Evolutionary conservation across 2,888 invertebrate species (phyloP).

Genomic region (Eupithecia centaureata): DNA sequence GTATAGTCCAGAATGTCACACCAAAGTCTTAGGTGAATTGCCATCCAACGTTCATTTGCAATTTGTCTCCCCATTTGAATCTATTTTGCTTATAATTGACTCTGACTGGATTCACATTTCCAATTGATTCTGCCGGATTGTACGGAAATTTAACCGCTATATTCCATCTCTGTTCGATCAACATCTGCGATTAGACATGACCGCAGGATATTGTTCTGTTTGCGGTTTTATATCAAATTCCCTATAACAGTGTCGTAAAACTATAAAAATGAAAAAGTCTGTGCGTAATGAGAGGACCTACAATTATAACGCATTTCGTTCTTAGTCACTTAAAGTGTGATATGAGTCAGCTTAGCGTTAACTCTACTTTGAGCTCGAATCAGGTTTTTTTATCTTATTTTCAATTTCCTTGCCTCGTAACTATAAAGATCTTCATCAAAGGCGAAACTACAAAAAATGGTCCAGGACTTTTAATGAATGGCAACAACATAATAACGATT

Average conservation of each 20-base stretch:
- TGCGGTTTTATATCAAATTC: slow-evolving; percentile 13
- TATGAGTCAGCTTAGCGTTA: background rate
- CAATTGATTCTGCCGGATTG: background rate
- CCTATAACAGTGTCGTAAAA: background rate
- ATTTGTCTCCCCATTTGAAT: background rate
- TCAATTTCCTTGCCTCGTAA: background rate
- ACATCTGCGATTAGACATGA: background rate
- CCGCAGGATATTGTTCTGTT: background rate
- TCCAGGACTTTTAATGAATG: background rate
- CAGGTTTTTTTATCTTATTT: background rate
- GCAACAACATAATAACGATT: background rate
- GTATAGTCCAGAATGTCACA: background rate
- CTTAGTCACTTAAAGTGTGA: background rate
- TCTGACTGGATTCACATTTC: background rate
- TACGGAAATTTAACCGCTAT: background rate
- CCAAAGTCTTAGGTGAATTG: too few species aligned
- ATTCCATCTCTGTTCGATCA: background rate
- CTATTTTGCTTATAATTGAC: background rate
- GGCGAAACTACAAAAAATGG: background rate
- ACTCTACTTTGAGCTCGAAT: background rate
- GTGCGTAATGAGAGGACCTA: background rate
- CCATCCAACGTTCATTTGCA: background rate
- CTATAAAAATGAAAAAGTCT: background rate
- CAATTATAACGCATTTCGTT: background rate
- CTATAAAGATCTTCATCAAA: too few species aligned